phyloP scores from a whole-genome alignment of 92 coral and sea anemone genomes.

The Galaxea fascicularis region DNA sequence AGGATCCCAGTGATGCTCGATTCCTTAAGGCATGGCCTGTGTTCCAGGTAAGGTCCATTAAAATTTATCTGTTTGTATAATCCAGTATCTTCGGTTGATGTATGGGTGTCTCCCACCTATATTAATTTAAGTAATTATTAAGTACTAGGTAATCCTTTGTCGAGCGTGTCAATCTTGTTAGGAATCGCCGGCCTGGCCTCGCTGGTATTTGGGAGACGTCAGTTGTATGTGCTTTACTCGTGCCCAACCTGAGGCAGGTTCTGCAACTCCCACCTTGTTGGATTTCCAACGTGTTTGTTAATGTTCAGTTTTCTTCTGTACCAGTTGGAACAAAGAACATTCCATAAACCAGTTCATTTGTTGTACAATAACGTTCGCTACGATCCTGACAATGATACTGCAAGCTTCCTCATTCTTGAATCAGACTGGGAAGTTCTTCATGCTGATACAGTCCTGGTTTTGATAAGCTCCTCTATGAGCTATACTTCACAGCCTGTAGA shows the following conservation, averaged over 20 bases:
- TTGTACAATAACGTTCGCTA: constrained; percentile 65
- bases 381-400: constrained; percentile 37
- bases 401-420: constrained; percentile 52
- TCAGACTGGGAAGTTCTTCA: constrained; percentile 56
- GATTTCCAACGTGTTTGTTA: too few relatives aligned
- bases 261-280: too few relatives aligned
- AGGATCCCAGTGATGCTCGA: constrained; percentile 36
- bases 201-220: too few relatives aligned
- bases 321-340: constrained; percentile 40
- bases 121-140: too few relatives aligned
- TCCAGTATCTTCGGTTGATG: too few relatives aligned
- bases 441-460: constrained; percentile 20
- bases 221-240: too few relatives aligned
- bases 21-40: constrained; percentile 37
- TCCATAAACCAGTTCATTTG: constrained; percentile 46
- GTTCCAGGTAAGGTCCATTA: constrained; percentile 16
- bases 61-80: too few relatives aligned
- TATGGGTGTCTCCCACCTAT: too few relatives aligned
- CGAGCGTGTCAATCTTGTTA: too few relatives aligned
- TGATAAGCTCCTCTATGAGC: constrained; percentile 25
- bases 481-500: constrained; percentile 15
- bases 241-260: too few relatives aligned
- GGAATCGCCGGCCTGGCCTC: too few relatives aligned
- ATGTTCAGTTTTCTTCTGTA: neutral
- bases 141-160: too few relatives aligned